Percentiles rank a stretch among this genome's conserved stretches.
Conservation (phyloP, 2,113 vertebrate genomes). For the Lota lota region DNA sequence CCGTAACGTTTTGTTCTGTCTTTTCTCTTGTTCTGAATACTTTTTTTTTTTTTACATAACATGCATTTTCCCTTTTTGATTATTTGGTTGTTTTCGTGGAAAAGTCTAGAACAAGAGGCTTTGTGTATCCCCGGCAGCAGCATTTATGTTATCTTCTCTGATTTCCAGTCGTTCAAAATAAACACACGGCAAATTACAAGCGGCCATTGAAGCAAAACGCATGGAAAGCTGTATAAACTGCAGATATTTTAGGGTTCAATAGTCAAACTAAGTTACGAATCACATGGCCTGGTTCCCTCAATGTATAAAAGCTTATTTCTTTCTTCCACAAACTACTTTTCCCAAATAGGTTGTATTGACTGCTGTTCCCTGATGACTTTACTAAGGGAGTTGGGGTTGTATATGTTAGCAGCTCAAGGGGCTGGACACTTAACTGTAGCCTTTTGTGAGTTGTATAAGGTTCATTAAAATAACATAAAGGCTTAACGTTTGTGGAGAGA, state of each 20-base stretch:
- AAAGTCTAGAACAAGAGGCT: constrained; percentile 31
- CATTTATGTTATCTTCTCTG: constrained; percentile 46
- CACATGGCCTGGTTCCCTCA: constrained; percentile 42
- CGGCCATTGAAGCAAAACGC: constrained; percentile 36
- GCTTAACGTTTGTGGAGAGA: constrained; percentile 58
- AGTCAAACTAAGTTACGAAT: constrained; percentile 55
- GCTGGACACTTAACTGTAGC: constrained; percentile 58
- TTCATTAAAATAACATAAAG: constrained; percentile 74
- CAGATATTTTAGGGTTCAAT: constrained; percentile 34
- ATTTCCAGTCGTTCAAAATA: constrained; percentile 38
- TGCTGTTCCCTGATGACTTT: constrained; percentile 68
- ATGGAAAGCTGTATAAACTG: constrained; percentile 36
- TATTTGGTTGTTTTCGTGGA: constrained; percentile 42
- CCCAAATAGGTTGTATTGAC: constrained; percentile 66
- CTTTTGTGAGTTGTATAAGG: constrained; percentile 46
- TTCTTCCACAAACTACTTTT: constrained; percentile 50
- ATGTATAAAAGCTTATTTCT: constrained; percentile 14
- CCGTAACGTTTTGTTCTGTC: constrained; percentile 20
- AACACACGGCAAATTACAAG: constrained; percentile 39
- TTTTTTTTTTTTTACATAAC: constrained; percentile 17
- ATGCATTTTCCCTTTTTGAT: constrained; percentile 43
- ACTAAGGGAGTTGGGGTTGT: constrained; percentile 53
- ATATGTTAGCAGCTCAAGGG: constrained; percentile 59
- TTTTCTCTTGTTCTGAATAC: constrained; percentile 25
- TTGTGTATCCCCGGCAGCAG: constrained; percentile 28